Base-by-base conservation (phyloP, 2,888 invertebrate species). In the Spodoptera picta region DNA sequence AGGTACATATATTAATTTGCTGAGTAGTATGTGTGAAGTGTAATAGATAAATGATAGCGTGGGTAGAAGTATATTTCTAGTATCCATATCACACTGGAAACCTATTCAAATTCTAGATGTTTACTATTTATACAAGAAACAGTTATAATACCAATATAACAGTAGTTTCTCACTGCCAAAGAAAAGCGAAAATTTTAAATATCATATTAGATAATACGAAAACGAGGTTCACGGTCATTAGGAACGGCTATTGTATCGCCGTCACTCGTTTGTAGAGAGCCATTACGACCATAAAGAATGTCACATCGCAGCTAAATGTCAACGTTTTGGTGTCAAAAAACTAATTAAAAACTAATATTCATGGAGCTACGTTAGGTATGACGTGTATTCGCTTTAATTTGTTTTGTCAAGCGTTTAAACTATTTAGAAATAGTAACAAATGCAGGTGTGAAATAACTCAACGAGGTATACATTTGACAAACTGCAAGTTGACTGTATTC, bases 181-280 rank as follows among this genome's bases (percentile, higher is more conserved):
- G 36, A 36, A 36, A 36, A 36, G 36, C 36, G 36, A 36, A 36
- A 36, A 36, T 36, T 36, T 36, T 36, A 7, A 36, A 57, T 57
- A 57, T 58, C 19, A 49, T 60, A 57, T 76, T 73, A 71, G 65
- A 75, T 81, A 80, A 82, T 73, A 72, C 60, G 65, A 70, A 79
- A 83, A 81, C 73, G 76, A 83, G 77, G 80, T 84, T 86, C 82
- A 84, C 62, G 81, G 83, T 82, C 82, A 77, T 82, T 85, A 82
- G 48, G 70, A 68, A 60, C 59, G 60, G 75, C 79, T 72, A 75
- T 78, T 75, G 76, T 73, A 59, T 74, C 68, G 61, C 66, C 64
- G 68, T 72, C 59, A 73, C 59, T 79, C 66, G 67, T 79, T 79
- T 78, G 73, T 74, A 36, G 65, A 63, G 63, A 36, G 27, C 81